Percentiles rank a stretch among this genome's conserved stretches.
These are phyloP conservation scores for Todus mexicanus DNA, from an alignment of 2,797 vertebrate genomes.

Conservation along the genomic window DNA sequence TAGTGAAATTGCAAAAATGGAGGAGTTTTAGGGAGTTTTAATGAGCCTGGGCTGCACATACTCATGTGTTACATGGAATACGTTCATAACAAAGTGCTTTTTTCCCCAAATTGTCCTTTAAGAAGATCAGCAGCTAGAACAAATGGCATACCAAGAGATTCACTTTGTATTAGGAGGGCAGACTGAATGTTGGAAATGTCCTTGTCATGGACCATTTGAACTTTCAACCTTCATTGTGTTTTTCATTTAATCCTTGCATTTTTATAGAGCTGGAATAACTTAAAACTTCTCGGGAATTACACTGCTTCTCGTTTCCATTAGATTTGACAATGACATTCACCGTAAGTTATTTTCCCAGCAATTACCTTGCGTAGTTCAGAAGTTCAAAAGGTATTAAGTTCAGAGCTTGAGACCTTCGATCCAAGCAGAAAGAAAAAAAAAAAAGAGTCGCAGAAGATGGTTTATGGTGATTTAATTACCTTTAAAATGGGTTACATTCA, in stretches of 20 bases:
- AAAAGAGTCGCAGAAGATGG: background rate
- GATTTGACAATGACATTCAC: background rate
- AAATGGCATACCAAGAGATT: background rate
- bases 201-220: background rate
- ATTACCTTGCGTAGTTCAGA: background rate
- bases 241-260: background rate
- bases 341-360: background rate
- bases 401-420: background rate
- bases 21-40: background rate
- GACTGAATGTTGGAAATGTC: background rate
- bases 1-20: background rate
- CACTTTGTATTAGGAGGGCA: background rate
- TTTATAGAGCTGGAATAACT: background rate
- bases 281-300: background rate
- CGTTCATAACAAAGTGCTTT: background rate
- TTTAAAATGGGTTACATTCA: background rate
- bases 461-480: conserved; percentile 22
- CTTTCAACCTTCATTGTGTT: background rate
- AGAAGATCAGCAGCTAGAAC: background rate
- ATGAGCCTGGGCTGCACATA: background rate
- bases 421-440: background rate
- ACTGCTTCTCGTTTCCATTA: background rate
- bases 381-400: conserved; percentile 40
- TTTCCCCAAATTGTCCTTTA: background rate
- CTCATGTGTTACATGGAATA: background rate